A percentile compares a stretch with the other conserved stretches of the same genome.
Evolutionary conservation across 2,888 invertebrate genomes (phyloP).

Genomic region (Dione juno): DNA sequence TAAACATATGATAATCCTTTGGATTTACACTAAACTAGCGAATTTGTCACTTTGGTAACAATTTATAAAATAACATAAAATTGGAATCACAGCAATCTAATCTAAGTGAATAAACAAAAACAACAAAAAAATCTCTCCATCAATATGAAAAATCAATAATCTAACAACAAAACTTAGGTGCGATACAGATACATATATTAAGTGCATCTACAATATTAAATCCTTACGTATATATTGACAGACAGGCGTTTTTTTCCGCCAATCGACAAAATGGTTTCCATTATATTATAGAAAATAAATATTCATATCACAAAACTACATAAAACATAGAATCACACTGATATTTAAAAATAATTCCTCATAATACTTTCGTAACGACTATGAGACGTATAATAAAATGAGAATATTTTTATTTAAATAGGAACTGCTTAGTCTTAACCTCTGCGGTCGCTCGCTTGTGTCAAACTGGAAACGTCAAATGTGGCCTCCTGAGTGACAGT

Average conservation of each 20-base stretch:
- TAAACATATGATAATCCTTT: slow-evolving; percentile 33
- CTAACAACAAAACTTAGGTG: slow-evolving; percentile 23
- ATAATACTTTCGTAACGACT: slow-evolving; percentile 2
- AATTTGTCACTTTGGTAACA: slow-evolving; percentile 49
- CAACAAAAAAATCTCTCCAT: slow-evolving; percentile 34
- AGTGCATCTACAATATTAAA: slow-evolving; percentile 4
- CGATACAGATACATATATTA: slow-evolving; percentile 4
- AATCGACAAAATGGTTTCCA: slow-evolving; percentile 6
- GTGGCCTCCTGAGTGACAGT: slow-evolving; percentile 60
- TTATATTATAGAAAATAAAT: background rate
- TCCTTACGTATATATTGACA: slow-evolving; percentile 10
- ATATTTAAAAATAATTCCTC: slow-evolving; percentile 1
- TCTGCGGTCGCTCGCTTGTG: slow-evolving; percentile 45
- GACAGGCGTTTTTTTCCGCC: background rate
- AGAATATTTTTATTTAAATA: slow-evolving; percentile 38
- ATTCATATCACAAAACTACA: slow-evolving; percentile 20
- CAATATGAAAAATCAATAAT: slow-evolving; percentile 30
- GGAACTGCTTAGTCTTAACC: slow-evolving; percentile 50
- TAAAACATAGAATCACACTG: slow-evolving; percentile 18
- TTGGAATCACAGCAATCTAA: slow-evolving; percentile 52
- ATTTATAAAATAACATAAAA: slow-evolving; percentile 40
- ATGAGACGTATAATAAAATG: slow-evolving; percentile 30
- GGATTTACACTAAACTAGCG: slow-evolving; percentile 43
- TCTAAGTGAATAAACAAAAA: slow-evolving; percentile 41
- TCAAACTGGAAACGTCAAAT: slow-evolving; percentile 51